Base-by-base conservation (phyloP, 2,113 vertebrate species). In the Forbesichthys agassizii region DNA sequence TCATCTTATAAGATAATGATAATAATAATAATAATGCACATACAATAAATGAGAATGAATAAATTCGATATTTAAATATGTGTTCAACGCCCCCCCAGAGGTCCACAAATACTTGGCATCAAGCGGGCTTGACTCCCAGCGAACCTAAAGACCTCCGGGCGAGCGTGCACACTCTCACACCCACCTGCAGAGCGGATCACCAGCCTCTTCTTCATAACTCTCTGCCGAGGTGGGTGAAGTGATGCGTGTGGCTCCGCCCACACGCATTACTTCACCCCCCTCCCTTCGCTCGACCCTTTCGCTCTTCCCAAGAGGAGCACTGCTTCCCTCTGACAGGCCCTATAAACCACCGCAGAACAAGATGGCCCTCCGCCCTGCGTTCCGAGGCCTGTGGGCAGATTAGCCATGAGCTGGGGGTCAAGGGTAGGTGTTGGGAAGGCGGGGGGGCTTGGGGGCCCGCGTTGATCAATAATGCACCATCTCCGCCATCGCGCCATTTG, bases 401-500 rank as follows among this genome's bases (percentile, higher is more conserved):
- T 9, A 79, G 11, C 55, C 8, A 58, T 8, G 16, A 9, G 79
- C 76, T 60, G 4, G 61, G 75, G 71, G 27, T 27, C 27, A 2
- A 27, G 27, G 27, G 27, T 27, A 2, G 27, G 27, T 27, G 27
- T 27, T 27, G 27, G 27, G 27, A 27, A 84, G 16, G 60, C 48
- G 11, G 13, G 27, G 7, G 36, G 1, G 55, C 48, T 56, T 51
- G 49, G 49, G 33, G 65, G 72, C 84, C 80, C 76, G 71, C 86
- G 78, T 87, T 84, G 83, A 91, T 92, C 91, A 90, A 91, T 92
- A 91, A 85, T 82, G 69, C 67, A 67, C 73, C 82, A 67, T 77
- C 66, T 49, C 27, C 6, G 16, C 78, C 65, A 69, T 77, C 74
- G 36, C 73, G 64, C 74, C 54, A 69, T 80, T 81, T 77, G 84